These are phyloP conservation scores for Drosophila trichaetosa DNA, from an alignment of 2,888 invertebrate genomes.

Conservation along the genomic window DNA sequence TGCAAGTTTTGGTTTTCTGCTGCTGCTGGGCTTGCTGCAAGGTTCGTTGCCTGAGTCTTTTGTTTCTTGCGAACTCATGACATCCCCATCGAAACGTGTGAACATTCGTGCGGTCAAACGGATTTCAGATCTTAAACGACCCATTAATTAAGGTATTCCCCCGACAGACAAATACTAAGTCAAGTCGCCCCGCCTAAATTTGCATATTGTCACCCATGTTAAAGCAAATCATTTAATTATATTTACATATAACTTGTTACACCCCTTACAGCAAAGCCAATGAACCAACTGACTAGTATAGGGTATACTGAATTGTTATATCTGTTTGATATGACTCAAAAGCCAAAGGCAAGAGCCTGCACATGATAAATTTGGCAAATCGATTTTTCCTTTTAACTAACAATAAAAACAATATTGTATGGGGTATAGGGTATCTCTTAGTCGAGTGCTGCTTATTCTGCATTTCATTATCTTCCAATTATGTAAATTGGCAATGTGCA, in stretches of 20 bases:
- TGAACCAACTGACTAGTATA: neutral
- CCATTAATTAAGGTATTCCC: neutral
- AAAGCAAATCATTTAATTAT: slow-evolving; percentile 37
- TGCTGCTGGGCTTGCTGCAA: slow-evolving; percentile 22
- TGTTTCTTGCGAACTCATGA: slow-evolving; percentile 44
- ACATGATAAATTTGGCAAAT: neutral
- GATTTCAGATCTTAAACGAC: slow-evolving; percentile 26
- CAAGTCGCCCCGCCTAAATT: slow-evolving; percentile 24
- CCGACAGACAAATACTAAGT: neutral
- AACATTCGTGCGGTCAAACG: slow-evolving; percentile 43
- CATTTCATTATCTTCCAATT: neutral
- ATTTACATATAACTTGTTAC: neutral
- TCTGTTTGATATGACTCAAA: neutral
- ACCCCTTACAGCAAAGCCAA: neutral
- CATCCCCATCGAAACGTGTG: slow-evolving; percentile 8
- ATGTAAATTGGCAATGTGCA: slow-evolving; percentile 7
- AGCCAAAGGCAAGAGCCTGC: neutral
- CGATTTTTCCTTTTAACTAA: neutral
- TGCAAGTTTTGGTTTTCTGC: slow-evolving; percentile 34
- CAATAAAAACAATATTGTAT: neutral
- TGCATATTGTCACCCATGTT: slow-evolving; percentile 32
- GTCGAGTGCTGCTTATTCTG: neutral
- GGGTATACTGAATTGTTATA: neutral
- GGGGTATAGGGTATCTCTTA: neutral
- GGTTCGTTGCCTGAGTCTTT: slow-evolving; percentile 74